Evolutionary conservation across 2,797 vertebrate species (phyloP), one percentile per base, ranked within the genome.

Genomic region (Helarctos malayanus): DNA sequence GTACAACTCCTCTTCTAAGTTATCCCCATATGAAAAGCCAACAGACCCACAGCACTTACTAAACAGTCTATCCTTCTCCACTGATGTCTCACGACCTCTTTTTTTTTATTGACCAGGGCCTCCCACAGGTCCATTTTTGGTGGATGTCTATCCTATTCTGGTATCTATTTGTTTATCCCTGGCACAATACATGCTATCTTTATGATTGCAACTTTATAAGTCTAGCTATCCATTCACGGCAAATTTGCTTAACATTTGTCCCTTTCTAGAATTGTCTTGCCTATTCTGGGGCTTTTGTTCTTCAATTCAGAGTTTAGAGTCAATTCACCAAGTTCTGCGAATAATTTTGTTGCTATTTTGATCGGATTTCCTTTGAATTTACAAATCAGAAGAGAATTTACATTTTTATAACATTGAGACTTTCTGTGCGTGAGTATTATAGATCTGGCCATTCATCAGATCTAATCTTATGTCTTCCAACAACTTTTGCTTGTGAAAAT

Each of bases 301-400:
- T 89, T 94, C 45, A 9, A 18, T 0, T n/a, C 1, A 5, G 54
- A 41, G 29, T 68, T 85, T 75, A 63, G 49, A 81, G 71, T 90
- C 54, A 63, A n/a, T 73, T 59, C 45, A 0, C 68, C 12, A 78
- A 76, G 32, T 86, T 95, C 82, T 73, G 2, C 59, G 45, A 89
- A 68, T 61, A 78, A 82, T 73, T 12, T 14, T 76, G 1, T 81
- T n/a, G 45, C 12, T 32, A 45, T 92, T 73, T 84, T 47, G 45
- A n/a, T 69, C 75, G 7, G 45, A n/a, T 92, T 96, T 96, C 68
- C 52, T 97, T 92, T 52, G 61, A 89, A 88, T 89, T 92, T 92
- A 88, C 19, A 82, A 32, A 54, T 69, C 35, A 83, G 76, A 47
- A 90, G 32, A 54, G 54, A 82, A 38, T 52, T 83, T 38, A 41